A percentile compares a stretch with the other conserved stretches of the same genome.
phyloP scores from a whole-genome alignment of 2,888 invertebrate genomes.

The Diploptera punctata region DNA sequence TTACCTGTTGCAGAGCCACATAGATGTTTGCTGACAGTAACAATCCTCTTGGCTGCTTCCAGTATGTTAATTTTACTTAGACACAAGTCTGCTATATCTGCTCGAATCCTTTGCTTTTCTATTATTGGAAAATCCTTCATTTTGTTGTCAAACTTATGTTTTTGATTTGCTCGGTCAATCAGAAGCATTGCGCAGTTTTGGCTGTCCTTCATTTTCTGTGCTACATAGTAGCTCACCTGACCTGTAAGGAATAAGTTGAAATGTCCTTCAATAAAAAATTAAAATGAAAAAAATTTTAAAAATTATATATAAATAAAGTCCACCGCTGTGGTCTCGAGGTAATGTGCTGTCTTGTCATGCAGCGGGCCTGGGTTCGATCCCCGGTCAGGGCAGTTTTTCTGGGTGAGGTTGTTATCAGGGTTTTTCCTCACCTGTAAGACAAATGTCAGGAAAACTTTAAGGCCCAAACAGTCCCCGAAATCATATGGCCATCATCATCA shows the following conservation, averaged over 20 bases:
- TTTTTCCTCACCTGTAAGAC: too few species aligned
- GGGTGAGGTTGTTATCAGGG: too few species aligned
- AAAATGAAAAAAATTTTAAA: slow-evolving; percentile 25
- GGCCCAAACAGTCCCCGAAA: too few species aligned
- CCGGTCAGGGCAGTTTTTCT: too few species aligned
- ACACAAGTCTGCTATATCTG: slow-evolving; percentile 81
- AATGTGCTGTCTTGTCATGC: too few species aligned
- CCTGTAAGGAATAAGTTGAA: slow-evolving; percentile 56
- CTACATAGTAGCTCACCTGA: slow-evolving; percentile 79
- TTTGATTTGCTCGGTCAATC: slow-evolving; percentile 79
- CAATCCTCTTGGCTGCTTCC: slow-evolving; percentile 55
- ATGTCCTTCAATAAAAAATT: slow-evolving; percentile 10
- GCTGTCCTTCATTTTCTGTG: slow-evolving; percentile 62
- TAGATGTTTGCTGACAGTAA: slow-evolving; percentile 86
- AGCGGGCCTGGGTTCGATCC: too few species aligned
- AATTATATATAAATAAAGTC: too few species aligned
- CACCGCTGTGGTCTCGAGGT: too few species aligned
- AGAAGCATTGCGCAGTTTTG: slow-evolving; percentile 67
- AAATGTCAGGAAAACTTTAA: too few species aligned
- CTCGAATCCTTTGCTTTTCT: slow-evolving; percentile 69
- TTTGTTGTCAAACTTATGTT: slow-evolving; percentile 81
- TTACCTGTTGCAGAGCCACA: slow-evolving; percentile 91
- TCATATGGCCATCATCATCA: too few species aligned
- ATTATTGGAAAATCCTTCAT: slow-evolving; percentile 57
- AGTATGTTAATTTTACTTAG: slow-evolving; percentile 63